These are phyloP conservation scores for Columba janthina DNA, from an alignment of 2,113 vertebrate genomes.

Conservation along the genomic window DNA sequence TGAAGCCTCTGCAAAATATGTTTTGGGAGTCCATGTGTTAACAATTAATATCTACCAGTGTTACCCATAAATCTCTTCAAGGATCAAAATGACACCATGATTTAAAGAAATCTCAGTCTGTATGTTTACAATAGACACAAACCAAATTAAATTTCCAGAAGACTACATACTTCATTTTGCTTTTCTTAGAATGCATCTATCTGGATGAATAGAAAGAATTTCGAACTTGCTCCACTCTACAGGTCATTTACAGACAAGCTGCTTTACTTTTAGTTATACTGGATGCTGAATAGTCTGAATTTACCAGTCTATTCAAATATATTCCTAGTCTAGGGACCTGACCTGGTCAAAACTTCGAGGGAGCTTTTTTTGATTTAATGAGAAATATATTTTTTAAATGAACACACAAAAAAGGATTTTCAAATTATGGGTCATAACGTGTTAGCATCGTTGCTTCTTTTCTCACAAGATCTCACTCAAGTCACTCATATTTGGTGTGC, in stretches of 20 bases:
- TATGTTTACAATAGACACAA: not conserved
- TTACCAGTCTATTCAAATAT: not conserved
- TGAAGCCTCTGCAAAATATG: not conserved
- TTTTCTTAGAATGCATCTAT: not conserved
- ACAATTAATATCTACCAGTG: not conserved
- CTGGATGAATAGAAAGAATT: not conserved
- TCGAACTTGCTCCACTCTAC: not conserved
- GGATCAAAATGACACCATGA: accelerated
- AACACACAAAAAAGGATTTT: not conserved
- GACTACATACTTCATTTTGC: accelerated
- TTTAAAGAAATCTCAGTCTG: not conserved
- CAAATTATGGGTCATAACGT: not conserved
- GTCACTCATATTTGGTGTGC: not conserved
- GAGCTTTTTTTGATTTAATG: not conserved
- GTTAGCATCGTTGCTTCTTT: not conserved
- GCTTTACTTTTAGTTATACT: not conserved
- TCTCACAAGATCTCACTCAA: not conserved
- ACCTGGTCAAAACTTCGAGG: not conserved
- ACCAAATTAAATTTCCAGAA: not conserved
- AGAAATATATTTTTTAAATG: not conserved
- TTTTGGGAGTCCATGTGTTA: not conserved
- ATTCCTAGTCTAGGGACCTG: not conserved
- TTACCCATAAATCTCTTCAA: not conserved
- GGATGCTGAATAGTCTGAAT: not conserved
- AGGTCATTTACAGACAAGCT: not conserved